Evolutionary conservation across 2,888 invertebrate species (phyloP), one percentile per base, ranked within the genome.

Genomic region (Gisinianus flammeolus): DNA sequence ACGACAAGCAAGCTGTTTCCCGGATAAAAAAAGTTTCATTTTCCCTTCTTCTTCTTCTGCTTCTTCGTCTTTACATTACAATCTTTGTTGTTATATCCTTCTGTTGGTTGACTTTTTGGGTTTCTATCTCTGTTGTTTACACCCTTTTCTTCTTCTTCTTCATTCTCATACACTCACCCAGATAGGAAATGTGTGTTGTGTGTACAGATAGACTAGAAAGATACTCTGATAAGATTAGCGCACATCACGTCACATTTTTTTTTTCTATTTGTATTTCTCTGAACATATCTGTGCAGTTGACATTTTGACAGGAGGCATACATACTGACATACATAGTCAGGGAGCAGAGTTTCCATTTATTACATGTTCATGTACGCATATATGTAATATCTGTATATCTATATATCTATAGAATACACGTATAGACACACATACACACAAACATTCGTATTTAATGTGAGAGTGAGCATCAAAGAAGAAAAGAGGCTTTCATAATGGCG

Each of bases 301-400:
- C 73, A 74, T 74, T 72, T 74, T 64, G 73, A 74, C 73, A 74
- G 73, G 22, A 64, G 24, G 28, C 28, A 44, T 28, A 16, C 26
- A 64, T 19, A 26, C 28, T 64, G 26, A 28, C 16, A 64, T 26
- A 26, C 28, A 26, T 44, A 44, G 56, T 56, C 64, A 64, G 28
- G 10, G 4, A 26, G 64, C 28, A 64, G 16, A 3, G 44, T 44
- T 44, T 44, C 8, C 44, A 2, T 44, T 44, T 44, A 44, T 16
- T 44, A 16, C 67, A 33, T 33, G 33, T 66, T 30, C 31, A 33
- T 2, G 33, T 33, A 31, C 33, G 26, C 28, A 67, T 19, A 10
- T 67, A 67, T 31, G 30, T 67, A n/a, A n/a, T n/a, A n/a, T n/a
- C n/a, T n/a, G n/a, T n/a, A n/a, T n/a, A n/a, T n/a, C n/a, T n/a